Evolutionary conservation across 2,797 vertebrate species (phyloP).

Genomic region (Myiotriccus ornatus): DNA sequence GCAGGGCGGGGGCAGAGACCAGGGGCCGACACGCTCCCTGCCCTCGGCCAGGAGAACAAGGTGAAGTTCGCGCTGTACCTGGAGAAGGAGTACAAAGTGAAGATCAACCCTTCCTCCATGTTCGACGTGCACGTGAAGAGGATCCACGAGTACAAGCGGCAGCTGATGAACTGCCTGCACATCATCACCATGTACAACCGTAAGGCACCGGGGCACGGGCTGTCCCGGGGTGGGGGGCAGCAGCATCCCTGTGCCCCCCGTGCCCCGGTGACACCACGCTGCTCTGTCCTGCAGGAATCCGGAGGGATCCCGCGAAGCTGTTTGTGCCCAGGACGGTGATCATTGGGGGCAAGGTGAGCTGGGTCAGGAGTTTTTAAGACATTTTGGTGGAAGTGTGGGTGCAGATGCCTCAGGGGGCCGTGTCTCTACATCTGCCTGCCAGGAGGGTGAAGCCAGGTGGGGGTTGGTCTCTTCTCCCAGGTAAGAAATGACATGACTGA

Average conservation of each 20-base stretch:
- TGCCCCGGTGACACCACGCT: fast-evolving
- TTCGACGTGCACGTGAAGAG: conserved; percentile 97
- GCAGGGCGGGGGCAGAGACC: fast-evolving
- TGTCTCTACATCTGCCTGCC: fast-evolving
- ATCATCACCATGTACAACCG: conserved; percentile 94
- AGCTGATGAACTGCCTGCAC: conserved; percentile 95
- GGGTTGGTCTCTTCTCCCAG: fast-evolving
- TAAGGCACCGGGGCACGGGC: conserved; percentile 65
- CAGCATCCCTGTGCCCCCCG: not conserved
- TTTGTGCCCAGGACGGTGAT: conserved; percentile 93
- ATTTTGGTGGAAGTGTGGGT: not conserved
- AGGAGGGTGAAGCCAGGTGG: not conserved
- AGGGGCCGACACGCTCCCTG: not conserved
- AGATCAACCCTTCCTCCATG: conserved; percentile 91
- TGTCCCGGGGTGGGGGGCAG: not conserved
- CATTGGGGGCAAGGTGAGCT: conserved; percentile 91
- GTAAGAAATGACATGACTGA: not conserved
- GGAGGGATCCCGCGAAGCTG: conserved; percentile 80
- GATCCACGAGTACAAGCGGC: conserved; percentile 97
- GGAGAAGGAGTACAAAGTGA: conserved; percentile 88
- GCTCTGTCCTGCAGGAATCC: conserved; percentile 81
- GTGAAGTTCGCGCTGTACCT: conserved; percentile 89
- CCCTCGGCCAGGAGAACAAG: conserved; percentile 88
- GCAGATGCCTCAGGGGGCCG: not conserved
- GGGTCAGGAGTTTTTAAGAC: fast-evolving